These are phyloP conservation scores for Thelaira solivaga DNA, from an alignment of 2,888 invertebrate genomes.

Conservation along the genomic window DNA sequence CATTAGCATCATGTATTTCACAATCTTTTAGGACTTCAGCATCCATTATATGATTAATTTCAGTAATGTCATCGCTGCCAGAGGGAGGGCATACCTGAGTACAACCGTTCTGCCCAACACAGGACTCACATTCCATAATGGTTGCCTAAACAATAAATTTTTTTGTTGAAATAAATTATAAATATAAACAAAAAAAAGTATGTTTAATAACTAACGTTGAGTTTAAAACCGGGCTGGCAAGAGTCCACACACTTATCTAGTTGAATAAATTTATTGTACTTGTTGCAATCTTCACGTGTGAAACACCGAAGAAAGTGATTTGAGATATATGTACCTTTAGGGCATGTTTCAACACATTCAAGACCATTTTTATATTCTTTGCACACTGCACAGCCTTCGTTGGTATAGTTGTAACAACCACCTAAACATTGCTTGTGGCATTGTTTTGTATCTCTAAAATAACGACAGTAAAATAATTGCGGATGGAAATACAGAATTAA, in stretches of 20 bases:
- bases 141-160: constrained; percentile 14
- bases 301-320: constrained; percentile 80
- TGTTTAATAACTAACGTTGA: constrained; percentile 57
- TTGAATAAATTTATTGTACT: constrained; percentile 59
- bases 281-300: constrained; percentile 82
- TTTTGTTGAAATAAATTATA: background rate
- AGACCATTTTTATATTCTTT: constrained; percentile 79
- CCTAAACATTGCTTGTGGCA: constrained; percentile 89
- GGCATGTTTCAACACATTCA: constrained; percentile 83
- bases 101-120: constrained; percentile 64
- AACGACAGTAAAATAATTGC: background rate
- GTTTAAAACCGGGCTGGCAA: constrained; percentile 67
- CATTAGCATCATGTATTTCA: constrained; percentile 86
- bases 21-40: constrained; percentile 86
- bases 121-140: constrained; percentile 62
- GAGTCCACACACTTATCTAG: constrained; percentile 65
- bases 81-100: constrained; percentile 64
- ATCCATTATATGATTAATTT: constrained; percentile 81
- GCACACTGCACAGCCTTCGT: constrained; percentile 83
- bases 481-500: background rate
- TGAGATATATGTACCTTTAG: constrained; percentile 80
- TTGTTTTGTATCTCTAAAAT: constrained; percentile 63
- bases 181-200: background rate
- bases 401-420: constrained; percentile 80
- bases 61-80: constrained; percentile 24